phyloP scores from a whole-genome alignment of 1,140 invertebrate genomes.

The Drosophila cardini region DNA sequence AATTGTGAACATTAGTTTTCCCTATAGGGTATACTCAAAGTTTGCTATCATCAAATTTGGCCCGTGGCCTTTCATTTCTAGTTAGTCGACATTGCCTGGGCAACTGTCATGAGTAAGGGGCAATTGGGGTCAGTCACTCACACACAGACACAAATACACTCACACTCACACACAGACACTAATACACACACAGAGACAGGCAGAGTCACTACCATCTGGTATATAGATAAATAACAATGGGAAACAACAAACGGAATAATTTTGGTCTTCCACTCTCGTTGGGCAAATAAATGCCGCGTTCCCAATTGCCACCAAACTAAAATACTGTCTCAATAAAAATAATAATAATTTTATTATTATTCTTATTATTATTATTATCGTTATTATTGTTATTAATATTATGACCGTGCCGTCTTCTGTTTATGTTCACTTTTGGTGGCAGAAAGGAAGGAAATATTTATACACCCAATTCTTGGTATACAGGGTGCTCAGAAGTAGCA shows the following conservation, averaged over 20 bases:
- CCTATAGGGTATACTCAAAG: background rate
- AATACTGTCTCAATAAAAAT: constrained; percentile 71
- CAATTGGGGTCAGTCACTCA: constrained; percentile 31
- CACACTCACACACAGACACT: constrained; percentile 2
- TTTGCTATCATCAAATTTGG: background rate
- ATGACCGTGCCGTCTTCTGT: constrained; percentile 27
- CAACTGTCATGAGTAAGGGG: constrained; percentile 5
- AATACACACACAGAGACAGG: constrained; percentile 3
- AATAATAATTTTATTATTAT: constrained; percentile 40
- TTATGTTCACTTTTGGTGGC: background rate
- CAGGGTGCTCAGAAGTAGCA: background rate
- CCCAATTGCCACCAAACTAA: constrained; percentile 74
- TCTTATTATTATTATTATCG: constrained; percentile 41
- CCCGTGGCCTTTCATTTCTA: constrained; percentile 2
- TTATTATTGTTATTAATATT: constrained; percentile 58
- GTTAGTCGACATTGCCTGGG: constrained; percentile 11
- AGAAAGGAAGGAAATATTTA: background rate
- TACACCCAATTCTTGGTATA: background rate
- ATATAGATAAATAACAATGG: constrained; percentile 42
- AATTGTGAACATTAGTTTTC: background rate
- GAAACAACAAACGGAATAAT: constrained; percentile 48
- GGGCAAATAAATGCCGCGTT: constrained; percentile 67
- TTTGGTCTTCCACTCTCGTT: constrained; percentile 56
- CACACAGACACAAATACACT: background rate
- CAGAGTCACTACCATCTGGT: constrained; percentile 14